A percentile compares a stretch with the other conserved stretches of the same genome.
Evolutionary conservation across 2,888 invertebrate species (phyloP).

Genomic region (Drosophila crucigera): DNA sequence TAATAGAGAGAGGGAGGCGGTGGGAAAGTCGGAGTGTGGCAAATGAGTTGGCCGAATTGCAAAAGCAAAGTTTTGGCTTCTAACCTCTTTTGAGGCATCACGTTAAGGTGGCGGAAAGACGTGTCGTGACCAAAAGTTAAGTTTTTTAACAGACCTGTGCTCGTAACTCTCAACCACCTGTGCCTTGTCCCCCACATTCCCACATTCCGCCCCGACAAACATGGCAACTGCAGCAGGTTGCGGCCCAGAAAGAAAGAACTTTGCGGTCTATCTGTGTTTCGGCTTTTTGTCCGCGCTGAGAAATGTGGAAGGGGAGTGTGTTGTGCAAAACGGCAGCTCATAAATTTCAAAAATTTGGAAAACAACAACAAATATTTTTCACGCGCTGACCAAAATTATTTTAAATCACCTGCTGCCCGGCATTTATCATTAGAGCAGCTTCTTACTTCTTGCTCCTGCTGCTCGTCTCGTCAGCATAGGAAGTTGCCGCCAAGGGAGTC

Average conservation of each 20-base stretch:
- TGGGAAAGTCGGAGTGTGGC: slow-evolving; percentile 15
- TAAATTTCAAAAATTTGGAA: slow-evolving; percentile 72
- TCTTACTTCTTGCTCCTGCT: not conserved
- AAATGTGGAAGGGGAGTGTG: not conserved
- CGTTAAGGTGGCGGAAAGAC: slow-evolving; percentile 59
- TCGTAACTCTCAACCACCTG: slow-evolving; percentile 7
- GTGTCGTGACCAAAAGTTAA: slow-evolving; percentile 71
- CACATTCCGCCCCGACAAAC: slow-evolving; percentile 30
- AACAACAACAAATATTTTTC: slow-evolving; percentile 71
- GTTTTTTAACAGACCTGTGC: slow-evolving; percentile 35
- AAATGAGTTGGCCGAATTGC: slow-evolving; percentile 50
- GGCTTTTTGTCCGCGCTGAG: not conserved
- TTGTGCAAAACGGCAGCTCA: slow-evolving; percentile 63
- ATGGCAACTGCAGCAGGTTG: slow-evolving; percentile 62
- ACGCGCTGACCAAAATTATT: slow-evolving; percentile 77
- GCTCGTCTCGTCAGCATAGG: slow-evolving; percentile 27
- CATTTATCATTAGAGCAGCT: slow-evolving; percentile 75
- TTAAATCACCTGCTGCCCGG: slow-evolving; percentile 81
- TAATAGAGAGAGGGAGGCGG: not conserved
- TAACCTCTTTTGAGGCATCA: slow-evolving; percentile 69
- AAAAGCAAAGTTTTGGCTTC: slow-evolving; percentile 66
- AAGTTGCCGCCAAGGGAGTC: not conserved
- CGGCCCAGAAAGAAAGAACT: slow-evolving; percentile 42
- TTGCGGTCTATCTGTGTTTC: slow-evolving; percentile 31
- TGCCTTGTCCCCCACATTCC: not conserved